Base-by-base conservation (phyloP, 2,888 invertebrate species). In the Metalampra italica region DNA sequence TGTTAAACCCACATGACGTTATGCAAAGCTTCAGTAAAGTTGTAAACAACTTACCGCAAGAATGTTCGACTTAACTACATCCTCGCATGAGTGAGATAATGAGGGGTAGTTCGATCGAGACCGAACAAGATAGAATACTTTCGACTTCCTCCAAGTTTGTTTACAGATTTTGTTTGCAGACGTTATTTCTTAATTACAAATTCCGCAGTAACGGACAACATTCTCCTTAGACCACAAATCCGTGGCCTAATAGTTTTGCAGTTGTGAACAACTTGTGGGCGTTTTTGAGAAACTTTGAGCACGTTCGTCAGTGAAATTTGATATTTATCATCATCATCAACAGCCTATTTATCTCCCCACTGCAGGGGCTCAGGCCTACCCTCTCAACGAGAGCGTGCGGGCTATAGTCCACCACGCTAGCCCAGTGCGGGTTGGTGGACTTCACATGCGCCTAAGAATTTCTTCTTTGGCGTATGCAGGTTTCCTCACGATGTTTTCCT, bases 101-200 rank as follows among this genome's bases (percentile, higher is more conserved):
- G 34, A 22, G 22, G 42, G 58, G 56, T 57, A 62, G 63, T 57
- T 62, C 56, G 52, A 54, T 49, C 50, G 55, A 54, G 62, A 58
- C 70, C 66, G 52, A 66, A 66, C 64, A 64, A 75, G 71, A 76
- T 68, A 66, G 71, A 74, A 76, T 75, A 76, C 75, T 78, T 75
- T 45, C 57, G 56, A 76, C 75, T 78, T 75, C 46, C 57, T 55
- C 55, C 42, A 64, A 72, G 65, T 76, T 73, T 57, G 71, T 72
- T 75, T 79, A 78, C 76, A 72, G 75, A 82, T 79, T 81, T 79
- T 72, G 66, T 77, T 78, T 56, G 60, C 53, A 75, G 71, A 74
- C 69, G 74, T 71, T 74, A 75, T 77, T 75, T 79, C 78, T 78
- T 83, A 83, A 84, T 84, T 83, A 72, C 75, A 73, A 81, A 83